phyloP scores from a whole-genome alignment of 2,113 vertebrate species.

The Oncorhynchus gorbuscha region DNA sequence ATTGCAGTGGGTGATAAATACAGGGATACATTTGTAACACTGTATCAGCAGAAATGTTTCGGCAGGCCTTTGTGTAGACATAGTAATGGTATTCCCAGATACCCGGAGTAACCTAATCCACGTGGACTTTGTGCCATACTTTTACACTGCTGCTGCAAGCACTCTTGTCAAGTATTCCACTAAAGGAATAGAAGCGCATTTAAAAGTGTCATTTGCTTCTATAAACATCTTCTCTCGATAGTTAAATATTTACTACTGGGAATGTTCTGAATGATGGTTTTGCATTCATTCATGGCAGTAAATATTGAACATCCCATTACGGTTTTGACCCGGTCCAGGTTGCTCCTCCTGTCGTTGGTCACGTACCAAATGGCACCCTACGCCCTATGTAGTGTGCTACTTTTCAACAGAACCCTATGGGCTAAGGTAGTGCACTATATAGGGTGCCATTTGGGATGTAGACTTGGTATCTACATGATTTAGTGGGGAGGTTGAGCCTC shows the following conservation, averaged over 20 bases:
- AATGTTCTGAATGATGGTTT: not conserved
- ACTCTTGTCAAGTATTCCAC: not conserved
- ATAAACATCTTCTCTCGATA: not conserved
- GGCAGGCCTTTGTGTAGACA: constrained; percentile 9
- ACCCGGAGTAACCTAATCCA: not conserved
- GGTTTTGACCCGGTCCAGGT: not conserved
- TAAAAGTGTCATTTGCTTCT: not conserved
- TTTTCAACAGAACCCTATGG: too few species aligned
- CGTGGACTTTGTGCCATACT: not conserved
- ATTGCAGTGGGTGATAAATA: too few species aligned
- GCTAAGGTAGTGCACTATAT: too few species aligned
- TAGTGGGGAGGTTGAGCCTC: constrained; percentile 7
- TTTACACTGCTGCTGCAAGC: not conserved
- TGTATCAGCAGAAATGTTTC: not conserved
- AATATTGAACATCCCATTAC: constrained; percentile 1
- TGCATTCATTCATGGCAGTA: constrained; percentile 15
- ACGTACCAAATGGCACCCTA: not conserved
- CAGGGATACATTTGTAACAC: too few species aligned
- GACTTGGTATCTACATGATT: not conserved
- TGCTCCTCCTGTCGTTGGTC: not conserved
- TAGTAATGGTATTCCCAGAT: constrained; percentile 4
- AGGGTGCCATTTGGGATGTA: too few species aligned
- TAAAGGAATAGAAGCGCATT: too few species aligned
- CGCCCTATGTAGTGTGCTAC: too few species aligned
- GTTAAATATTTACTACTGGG: not conserved